Base-by-base conservation (phyloP, 1,140 invertebrate genomes). In the Marisa cornuarietis region DNA sequence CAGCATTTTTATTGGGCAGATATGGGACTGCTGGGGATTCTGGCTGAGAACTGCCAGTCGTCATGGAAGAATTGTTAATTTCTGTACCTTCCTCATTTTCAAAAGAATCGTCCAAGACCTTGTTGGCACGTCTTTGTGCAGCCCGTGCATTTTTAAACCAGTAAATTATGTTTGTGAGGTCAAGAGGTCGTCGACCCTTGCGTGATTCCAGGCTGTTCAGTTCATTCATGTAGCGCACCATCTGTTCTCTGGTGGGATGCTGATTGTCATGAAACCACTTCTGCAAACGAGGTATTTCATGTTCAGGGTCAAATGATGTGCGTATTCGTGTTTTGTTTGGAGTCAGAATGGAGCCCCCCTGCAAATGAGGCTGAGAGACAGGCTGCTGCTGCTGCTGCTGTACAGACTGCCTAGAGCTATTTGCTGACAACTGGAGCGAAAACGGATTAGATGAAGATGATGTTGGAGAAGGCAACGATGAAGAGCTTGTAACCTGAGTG, bases 91-190 rank as follows among this genome's bases (percentile, higher is more conserved):
- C 88, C 71, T 87, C 86, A 74, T 86, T 82, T 51, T 89, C 88
- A 85, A 84, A 86, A 20, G 87, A 86, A 54, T 86, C 84, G 61
- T 89, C 87, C 14, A 84, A 76, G 71, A 79, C 84, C 79, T 86
- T 87, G 42, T 80, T 91, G 31, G 91, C 91, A 63, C 97, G 92
- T 88, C 98, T 97, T 89, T 97, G 96, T 4, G 98, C 97, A 16
- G 98, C 98, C 76, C 98, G 93, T 0, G 98, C 97, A 89, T 99
- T 99, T 91, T 99, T 99, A 90, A 99, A 99, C 98, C 98, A 99
- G 90, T 99, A 99, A 31, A 99, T 97, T 18, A 99, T 97, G 89
- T 99, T 99, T 87, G 98, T 98, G 1, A 98, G 95, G 91, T 99
- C 97, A 42, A 99, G 92, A 0, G 96, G 97, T 87, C 98, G 98